Evolutionary conservation across 2,113 vertebrate genomes (phyloP), one percentile per base, ranked within the genome.

Genomic region (Halichoerus grypus): DNA sequence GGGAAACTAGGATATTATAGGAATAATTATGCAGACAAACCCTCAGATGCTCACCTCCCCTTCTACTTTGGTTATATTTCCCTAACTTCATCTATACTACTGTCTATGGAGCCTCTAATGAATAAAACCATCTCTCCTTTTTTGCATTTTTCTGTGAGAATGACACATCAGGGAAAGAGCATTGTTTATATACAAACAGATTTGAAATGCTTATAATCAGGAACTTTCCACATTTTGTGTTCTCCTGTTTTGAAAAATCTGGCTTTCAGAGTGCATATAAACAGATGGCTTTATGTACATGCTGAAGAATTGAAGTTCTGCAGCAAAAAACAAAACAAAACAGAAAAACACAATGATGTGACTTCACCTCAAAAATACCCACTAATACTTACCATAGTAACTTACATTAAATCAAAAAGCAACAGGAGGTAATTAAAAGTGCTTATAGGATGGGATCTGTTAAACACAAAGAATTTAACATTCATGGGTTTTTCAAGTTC

Each of bases 401-500:
- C 55, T 57, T 82, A 59, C 4, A 67, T 69, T 71, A 94, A 88
- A 28, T 92, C 4, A 92, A 49, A 77, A 96, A 74, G 36, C 74
- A 92, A 49, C 7, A 63, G 18, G 55, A 71, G 12, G 15, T 19
- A 84, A 65, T 81, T 39, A 55, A 69, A 95, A 74, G 89, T 86
- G 5, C 5, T 76, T 55, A 28, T 36, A 55, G 4, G 36, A 33
- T 77, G 15, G 26, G 16, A 71, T 88, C 42, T 18, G 53, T 76
- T 79, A 95, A 93, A 81, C 21, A 51, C 49, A 80, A 82, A 80
- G 12, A 57, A 53, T 82, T 91, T 92, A 94, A 39, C 59, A 77
- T 63, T 95, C 4, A 26, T 33, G 19, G 28, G 46, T 55, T 61
- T 89, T 55, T 55, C 51, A 55, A 51, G 21, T 59, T 96, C 53